Percentiles rank a stretch among this genome's conserved stretches.
These are phyloP conservation scores for Vannuccia rotundouncinata DNA, from an alignment of 2,888 invertebrate species.

Conservation along the genomic window DNA sequence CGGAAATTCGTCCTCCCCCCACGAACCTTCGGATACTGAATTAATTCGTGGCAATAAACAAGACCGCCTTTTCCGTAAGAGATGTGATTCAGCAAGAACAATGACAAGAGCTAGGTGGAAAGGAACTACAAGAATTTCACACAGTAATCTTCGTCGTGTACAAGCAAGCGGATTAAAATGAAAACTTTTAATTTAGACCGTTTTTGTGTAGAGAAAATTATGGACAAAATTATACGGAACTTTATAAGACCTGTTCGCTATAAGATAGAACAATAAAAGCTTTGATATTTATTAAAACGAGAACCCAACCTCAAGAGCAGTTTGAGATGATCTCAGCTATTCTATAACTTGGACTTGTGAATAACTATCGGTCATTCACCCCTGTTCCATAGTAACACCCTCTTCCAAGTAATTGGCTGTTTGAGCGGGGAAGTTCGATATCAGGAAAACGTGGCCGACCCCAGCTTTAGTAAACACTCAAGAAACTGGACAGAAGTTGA, in stretches of 20 bases:
- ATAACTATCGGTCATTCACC: background rate
- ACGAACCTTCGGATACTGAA: background rate
- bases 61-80: slow-evolving; percentile 21
- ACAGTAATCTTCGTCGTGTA: too few species aligned
- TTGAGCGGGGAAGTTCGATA: background rate
- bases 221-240: background rate
- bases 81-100: background rate
- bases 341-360: background rate
- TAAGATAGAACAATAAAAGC: background rate
- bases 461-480: slow-evolving; percentile 21
- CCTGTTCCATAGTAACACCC: slow-evolving; percentile 2
- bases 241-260: background rate
- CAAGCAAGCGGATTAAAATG: too few species aligned
- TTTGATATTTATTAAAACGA: slow-evolving; percentile 2
- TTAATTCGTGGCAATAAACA: background rate
- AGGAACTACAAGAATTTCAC: background rate
- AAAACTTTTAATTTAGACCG: background rate
- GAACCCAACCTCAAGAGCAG: background rate
- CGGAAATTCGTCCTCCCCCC: background rate
- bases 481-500: slow-evolving; percentile 3
- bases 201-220: background rate
- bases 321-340: background rate
- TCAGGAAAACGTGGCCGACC: background rate
- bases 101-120: background rate
- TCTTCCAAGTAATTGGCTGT: background rate